A percentile compares a stretch with the other conserved stretches of the same genome.
These are phyloP conservation scores for Caradrina kadenii DNA, from an alignment of 2,888 invertebrate species.

Conservation along the genomic window DNA sequence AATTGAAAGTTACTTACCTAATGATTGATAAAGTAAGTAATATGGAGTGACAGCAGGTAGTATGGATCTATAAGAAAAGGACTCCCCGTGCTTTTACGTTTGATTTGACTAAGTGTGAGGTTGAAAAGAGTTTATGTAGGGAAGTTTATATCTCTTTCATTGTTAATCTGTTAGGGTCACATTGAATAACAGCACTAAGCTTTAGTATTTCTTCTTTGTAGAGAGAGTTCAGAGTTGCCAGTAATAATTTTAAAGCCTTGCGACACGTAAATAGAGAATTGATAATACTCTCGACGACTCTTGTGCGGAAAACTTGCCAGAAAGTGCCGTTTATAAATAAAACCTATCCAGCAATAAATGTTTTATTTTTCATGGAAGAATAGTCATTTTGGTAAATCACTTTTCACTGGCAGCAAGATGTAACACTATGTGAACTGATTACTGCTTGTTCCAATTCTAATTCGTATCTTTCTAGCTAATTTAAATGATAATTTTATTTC, in stretches of 20 bases:
- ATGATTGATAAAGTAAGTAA: too few relatives aligned
- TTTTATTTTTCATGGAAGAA: background rate
- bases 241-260: background rate
- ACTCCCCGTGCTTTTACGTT: too few relatives aligned
- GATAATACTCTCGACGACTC: background rate
- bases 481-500: background rate
- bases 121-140: background rate
- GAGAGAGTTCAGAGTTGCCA: too few relatives aligned
- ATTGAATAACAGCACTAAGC: background rate
- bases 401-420: constrained; percentile 12
- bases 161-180: background rate
- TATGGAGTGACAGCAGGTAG: too few relatives aligned
- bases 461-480: background rate
- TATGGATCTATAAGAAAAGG: too few relatives aligned
- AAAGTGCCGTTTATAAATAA: background rate
- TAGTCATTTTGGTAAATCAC: constrained; percentile 3
- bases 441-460: background rate
- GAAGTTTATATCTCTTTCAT: background rate
- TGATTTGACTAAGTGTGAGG: too few relatives aligned
- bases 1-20: too few relatives aligned
- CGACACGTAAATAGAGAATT: background rate
- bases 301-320: background rate
- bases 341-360: background rate
- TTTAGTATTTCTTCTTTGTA: too few relatives aligned
- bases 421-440: constrained; percentile 1